Base-by-base conservation (phyloP, 2,113 vertebrate genomes). In the Uria lomvia region DNA sequence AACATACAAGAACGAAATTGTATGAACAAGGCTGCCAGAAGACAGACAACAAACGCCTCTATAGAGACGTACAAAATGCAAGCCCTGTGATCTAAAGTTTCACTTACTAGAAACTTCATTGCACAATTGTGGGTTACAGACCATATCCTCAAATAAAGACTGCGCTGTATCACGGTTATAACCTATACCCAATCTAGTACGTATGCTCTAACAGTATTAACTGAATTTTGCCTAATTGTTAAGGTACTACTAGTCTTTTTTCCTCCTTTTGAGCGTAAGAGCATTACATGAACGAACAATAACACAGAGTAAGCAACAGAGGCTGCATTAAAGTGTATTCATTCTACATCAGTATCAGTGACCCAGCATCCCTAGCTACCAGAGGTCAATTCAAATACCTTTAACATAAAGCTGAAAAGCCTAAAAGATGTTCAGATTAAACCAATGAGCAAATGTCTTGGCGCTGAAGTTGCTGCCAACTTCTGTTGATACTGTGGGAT, bases 1-100 rank as follows among this genome's bases (percentile, higher is more conserved):
- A 67, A 47, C 0, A 3, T 27, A 73, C 17, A 12, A 45, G 59
- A 82, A 87, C 23, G 17, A 50, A 81, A 85, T 2, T n/a, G 47
- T 3, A 3, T 26, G 49, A 75, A 60, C 15, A 5, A 52, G 60
- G 36, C 47, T 42, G 52, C 11, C 23, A 58, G 29, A 42, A 74
- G 62, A 87, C 7, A 23, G 23, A 10, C 20, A 82, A 38, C 9
- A 60, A 71, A 8, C 0, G 1, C 34, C 9, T 71, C 27, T n/a
- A 15, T 0, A 20, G 11, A n/a, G 4, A 63, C 0, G 3, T 1
- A n/a, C 11, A 78, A 55, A n/a, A 17, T 0, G 12, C 11, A 79
- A 68, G 27, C 34, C 26, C 29, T 26, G 8, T 11, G 18, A 66
- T 23, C 55, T 30, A 5, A 66, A 53, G 30, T 60, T 80, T 87